phyloP scores from a whole-genome alignment of 2,888 invertebrate species.

The Cyclophora punctaria region DNA sequence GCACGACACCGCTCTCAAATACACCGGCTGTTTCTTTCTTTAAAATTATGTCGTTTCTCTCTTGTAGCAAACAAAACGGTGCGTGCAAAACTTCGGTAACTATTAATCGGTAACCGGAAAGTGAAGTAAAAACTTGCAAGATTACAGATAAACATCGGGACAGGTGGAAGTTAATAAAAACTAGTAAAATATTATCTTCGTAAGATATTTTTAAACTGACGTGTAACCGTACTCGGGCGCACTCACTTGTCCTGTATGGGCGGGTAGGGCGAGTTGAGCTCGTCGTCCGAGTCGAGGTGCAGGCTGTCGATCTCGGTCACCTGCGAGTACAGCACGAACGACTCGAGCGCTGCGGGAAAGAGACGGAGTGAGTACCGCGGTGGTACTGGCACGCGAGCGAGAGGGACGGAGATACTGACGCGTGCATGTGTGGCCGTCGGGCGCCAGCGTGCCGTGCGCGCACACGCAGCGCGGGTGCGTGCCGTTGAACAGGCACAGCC shows the following conservation, averaged over 20 bases:
- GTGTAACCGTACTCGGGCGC: neutral
- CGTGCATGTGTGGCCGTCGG: constrained; percentile 79
- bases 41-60: too few species aligned
- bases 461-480: constrained; percentile 83
- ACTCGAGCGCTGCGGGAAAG: constrained; percentile 78
- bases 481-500: constrained; percentile 85
- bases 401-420: constrained; percentile 40
- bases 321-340: constrained; percentile 88
- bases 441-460: constrained; percentile 84
- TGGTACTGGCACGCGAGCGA: neutral
- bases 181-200: neutral
- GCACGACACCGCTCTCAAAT: neutral
- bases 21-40: too few species aligned
- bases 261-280: constrained; percentile 85
- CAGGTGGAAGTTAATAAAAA: neutral
- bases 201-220: too few species aligned
- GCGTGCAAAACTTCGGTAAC: too few species aligned
- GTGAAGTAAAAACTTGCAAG: too few species aligned
- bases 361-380: too few species aligned
- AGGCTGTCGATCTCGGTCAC: constrained; percentile 88
- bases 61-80: too few species aligned
- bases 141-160: too few species aligned
- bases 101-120: too few species aligned
- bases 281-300: constrained; percentile 80
- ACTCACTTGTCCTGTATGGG: constrained; percentile 78